Conservation (phyloP, 2,797 vertebrate species). For the Liparis tanakae region DNA sequence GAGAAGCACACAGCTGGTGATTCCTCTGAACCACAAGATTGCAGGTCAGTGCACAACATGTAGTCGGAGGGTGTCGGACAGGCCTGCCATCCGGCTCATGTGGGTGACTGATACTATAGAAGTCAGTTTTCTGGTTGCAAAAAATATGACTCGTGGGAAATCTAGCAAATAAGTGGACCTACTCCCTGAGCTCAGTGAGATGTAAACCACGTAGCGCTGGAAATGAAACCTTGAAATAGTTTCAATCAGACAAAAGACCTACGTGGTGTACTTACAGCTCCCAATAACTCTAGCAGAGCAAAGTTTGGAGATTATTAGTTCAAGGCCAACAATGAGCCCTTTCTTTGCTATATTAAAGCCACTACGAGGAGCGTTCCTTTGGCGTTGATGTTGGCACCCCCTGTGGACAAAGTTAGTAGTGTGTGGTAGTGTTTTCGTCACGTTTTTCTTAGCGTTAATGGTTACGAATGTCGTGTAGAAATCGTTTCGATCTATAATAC, state of each 20-base stretch:
- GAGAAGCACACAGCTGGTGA: conserved; percentile 67
- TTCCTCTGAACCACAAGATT: conserved; percentile 59
- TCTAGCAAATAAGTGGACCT: conserved; percentile 5
- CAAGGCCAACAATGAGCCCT: background rate
- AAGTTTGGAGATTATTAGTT: conserved; percentile 3
- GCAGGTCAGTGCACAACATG: conserved; percentile 59
- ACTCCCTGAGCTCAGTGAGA: conserved; percentile 16
- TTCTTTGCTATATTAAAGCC: background rate
- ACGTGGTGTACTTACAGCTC: background rate
- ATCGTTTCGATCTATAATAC: background rate
- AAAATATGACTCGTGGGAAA: conserved; percentile 3
- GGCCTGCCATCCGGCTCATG: conserved; percentile 41
- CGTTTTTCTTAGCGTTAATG: too few species aligned
- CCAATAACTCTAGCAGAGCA: background rate
- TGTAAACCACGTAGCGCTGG: background rate
- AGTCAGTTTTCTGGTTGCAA: conserved; percentile 14
- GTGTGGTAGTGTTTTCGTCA: too few species aligned
- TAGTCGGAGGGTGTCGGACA: conserved; percentile 33
- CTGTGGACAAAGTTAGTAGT: too few species aligned
- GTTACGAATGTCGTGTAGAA: too few species aligned
- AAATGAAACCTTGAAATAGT: conserved; percentile 14
- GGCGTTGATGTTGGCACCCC: too few species aligned
- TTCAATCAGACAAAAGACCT: conserved; percentile 8
- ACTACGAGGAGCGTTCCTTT: background rate
- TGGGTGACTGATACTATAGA: conserved; percentile 30